Evolutionary conservation across 2,888 invertebrate species (phyloP), one percentile per base, ranked within the genome.

Genomic region (Lutraria lutraria): DNA sequence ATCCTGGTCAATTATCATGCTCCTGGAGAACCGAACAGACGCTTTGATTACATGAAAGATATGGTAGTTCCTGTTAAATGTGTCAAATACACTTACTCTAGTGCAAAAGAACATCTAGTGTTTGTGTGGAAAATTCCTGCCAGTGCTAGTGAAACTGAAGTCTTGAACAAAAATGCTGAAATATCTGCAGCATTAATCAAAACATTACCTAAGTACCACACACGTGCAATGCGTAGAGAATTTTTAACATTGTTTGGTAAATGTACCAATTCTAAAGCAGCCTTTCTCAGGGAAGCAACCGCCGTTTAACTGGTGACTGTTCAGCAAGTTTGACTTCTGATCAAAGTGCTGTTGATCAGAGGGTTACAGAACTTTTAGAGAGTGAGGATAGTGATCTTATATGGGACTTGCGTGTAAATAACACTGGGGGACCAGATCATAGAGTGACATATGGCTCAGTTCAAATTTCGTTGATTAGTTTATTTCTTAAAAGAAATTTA

Each of bases 1-100:
- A n/a, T n/a, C n/a, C n/a, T n/a, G n/a, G n/a, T n/a, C n/a, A n/a
- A n/a, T n/a, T n/a, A n/a, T n/a, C n/a, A n/a, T n/a, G n/a, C 88
- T 21, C 88, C 88, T 16, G 85, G 88, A n/a, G 88, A 88, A 56
- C 31, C 88, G 15, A 88, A 81, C 6, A 68, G 86, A 56, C 53
- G 88, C 19, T 60, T 56, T 76, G 88, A 88, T 19, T 88, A 79
- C 54, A 54, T 88, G 19, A 86, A 88, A 81, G 60, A 60, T 13
- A n/a, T 88, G 53, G 79, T 88, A 4, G 83, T 83, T 15, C 88
- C 88, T 31, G 85, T 85, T 16, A 88, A 88, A 53, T 88, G 88
- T 68, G 34, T 80, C n/a, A 81, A 88, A 43, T 88, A 76, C 81
- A 85, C 88, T 31, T 88, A 88, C 53, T 29, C 85, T 25, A 85